phyloP scores from a whole-genome alignment of 2,797 vertebrate genomes.

The Emydoidea blandingii region DNA sequence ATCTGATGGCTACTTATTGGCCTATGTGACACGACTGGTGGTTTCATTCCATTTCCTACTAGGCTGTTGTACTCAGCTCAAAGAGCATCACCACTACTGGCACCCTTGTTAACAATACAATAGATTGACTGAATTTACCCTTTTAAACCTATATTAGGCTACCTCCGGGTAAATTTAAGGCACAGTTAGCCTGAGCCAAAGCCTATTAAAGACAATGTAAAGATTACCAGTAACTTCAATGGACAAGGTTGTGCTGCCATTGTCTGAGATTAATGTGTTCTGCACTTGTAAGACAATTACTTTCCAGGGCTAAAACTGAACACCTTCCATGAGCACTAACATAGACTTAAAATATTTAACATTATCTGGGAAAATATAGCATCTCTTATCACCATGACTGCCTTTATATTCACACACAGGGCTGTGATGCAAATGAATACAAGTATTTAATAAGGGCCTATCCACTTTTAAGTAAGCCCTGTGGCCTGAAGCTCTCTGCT shows the following conservation, averaged over 20 bases:
- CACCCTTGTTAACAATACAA: background rate
- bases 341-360: conserved; percentile 15
- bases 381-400: background rate
- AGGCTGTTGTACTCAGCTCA: background rate
- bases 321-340: background rate
- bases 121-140: fast-evolving
- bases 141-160: background rate
- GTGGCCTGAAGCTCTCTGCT: background rate
- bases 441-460: background rate
- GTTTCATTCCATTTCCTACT: background rate
- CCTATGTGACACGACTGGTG: background rate
- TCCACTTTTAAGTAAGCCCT: background rate
- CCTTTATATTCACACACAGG: conserved; percentile 5
- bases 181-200: fast-evolving
- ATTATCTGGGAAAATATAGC: background rate
- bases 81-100: background rate
- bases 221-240: background rate
- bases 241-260: background rate
- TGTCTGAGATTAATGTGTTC: background rate
- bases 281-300: conserved; percentile 7
- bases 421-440: background rate
- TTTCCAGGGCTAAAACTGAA: background rate
- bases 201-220: background rate
- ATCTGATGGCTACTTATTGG: background rate
- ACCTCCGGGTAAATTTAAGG: background rate